Evolutionary conservation across 2,888 invertebrate genomes (phyloP).

Genomic region (Lasiommata megera): DNA sequence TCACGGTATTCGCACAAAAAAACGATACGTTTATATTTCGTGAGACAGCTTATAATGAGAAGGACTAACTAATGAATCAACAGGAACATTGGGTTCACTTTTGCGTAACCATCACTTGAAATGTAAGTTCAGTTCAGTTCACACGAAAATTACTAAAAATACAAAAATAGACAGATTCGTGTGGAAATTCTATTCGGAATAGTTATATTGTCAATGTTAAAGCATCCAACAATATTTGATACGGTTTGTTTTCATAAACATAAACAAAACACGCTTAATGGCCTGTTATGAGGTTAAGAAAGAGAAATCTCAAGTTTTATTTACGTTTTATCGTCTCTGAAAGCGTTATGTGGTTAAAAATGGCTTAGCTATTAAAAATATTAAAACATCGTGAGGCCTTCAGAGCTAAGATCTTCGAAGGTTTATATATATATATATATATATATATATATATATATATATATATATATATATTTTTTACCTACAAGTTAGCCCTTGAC

Average conservation of each 20-base stretch:
- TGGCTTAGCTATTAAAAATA: conserved; percentile 2
- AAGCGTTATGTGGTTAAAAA: conserved; percentile 2
- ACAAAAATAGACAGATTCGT: too few relatives aligned
- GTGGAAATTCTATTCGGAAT: background rate
- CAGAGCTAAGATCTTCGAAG: background rate
- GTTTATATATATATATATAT: conserved; percentile 1
- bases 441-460: too few relatives aligned
- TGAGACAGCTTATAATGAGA: too few relatives aligned
- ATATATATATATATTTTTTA: too few relatives aligned
- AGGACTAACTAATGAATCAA: too few relatives aligned
- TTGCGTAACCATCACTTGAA: too few relatives aligned
- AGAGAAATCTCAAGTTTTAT: conserved; percentile 9
- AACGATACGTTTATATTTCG: too few relatives aligned
- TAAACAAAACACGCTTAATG: conserved; percentile 2
- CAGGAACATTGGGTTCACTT: too few relatives aligned
- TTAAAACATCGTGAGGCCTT: background rate
- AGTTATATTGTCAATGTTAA: background rate
- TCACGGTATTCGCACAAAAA: too few relatives aligned
- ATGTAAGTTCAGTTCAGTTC: too few relatives aligned
- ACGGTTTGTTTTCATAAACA: conserved; percentile 1
- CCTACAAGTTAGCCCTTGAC: too few relatives aligned
- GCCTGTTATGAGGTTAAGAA: background rate
- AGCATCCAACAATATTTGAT: background rate
- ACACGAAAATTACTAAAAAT: too few relatives aligned
- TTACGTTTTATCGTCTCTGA: conserved; percentile 2